Conservation (phyloP, 2,888 invertebrate species). For the Drosophila acutilabella region DNA sequence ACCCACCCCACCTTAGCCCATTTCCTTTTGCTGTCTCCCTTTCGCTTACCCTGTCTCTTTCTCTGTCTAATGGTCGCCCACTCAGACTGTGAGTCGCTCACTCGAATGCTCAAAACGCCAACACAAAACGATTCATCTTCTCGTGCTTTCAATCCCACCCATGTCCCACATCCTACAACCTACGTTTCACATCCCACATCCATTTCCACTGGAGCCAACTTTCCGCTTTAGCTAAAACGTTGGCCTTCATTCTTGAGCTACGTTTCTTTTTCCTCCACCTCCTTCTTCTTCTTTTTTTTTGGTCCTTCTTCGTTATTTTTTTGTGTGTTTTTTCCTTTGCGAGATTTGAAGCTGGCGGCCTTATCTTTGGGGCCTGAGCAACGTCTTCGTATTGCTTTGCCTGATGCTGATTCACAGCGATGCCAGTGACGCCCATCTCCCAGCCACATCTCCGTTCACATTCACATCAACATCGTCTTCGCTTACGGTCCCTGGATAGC, state of each 20-base stretch:
- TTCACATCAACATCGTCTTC: constrained; percentile 27
- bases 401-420: constrained; percentile 67
- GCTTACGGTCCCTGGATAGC: constrained; percentile 63
- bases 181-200: constrained; percentile 13
- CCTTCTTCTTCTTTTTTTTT: constrained; percentile 18
- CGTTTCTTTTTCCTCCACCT: constrained; percentile 29
- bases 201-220: constrained; percentile 56
- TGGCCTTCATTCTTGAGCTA: constrained; percentile 70
- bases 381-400: constrained; percentile 47
- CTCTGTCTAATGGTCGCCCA: constrained; percentile 50
- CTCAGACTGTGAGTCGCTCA: constrained; percentile 47
- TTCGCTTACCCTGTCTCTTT: background rate
- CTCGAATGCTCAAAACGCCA: constrained; percentile 79
- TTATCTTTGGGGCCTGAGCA: constrained; percentile 59
- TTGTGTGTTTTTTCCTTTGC: constrained; percentile 42
- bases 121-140: constrained; percentile 84
- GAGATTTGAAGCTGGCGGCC: constrained; percentile 64
- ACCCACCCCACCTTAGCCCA: too few relatives aligned
- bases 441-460: background rate
- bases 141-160: constrained; percentile 72
- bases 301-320: constrained; percentile 2
- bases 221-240: constrained; percentile 71
- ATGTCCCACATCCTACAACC: constrained; percentile 4
- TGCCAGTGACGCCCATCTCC: constrained; percentile 42
- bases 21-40: background rate